A percentile compares a stretch with the other conserved stretches of the same genome.
Evolutionary conservation across 1,140 invertebrate species (phyloP).

Genomic region (Bilobella aurantiaca): DNA sequence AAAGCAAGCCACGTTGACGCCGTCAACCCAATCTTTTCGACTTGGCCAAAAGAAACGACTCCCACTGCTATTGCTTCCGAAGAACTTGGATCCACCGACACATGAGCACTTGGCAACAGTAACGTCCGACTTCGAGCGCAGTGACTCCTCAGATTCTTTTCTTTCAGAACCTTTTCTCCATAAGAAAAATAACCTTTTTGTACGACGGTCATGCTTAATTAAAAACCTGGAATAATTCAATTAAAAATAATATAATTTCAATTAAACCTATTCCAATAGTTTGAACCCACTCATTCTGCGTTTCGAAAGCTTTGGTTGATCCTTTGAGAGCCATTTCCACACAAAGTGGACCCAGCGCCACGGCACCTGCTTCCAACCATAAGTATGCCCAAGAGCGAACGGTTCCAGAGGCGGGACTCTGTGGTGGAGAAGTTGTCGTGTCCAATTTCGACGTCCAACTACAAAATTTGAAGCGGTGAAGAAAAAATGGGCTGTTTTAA

Average conservation of each 20-base stretch:
- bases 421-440: constrained; percentile 22
- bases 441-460: constrained; percentile 31
- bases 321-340: constrained; percentile 72
- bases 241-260: constrained; percentile 10
- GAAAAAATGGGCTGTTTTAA: background rate
- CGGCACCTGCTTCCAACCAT: constrained; percentile 88
- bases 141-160: constrained; percentile 41
- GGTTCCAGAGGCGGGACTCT: constrained; percentile 26
- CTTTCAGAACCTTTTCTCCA: constrained; percentile 55
- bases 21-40: constrained; percentile 64
- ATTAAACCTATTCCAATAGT: background rate
- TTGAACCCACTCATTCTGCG: constrained; percentile 17
- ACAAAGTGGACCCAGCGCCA: constrained; percentile 76
- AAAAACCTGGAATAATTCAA: too few species aligned
- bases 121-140: constrained; percentile 22
- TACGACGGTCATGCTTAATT: constrained; percentile 73
- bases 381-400: constrained; percentile 47
- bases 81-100: constrained; percentile 86
- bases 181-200: constrained; percentile 85
- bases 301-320: background rate
- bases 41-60: constrained; percentile 75
- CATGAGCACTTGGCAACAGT: constrained; percentile 62
- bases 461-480: too few species aligned
- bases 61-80: constrained; percentile 79
- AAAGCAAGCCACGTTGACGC: constrained; percentile 67